A percentile compares a stretch with the other conserved stretches of the same genome.
Evolutionary conservation across 2,888 invertebrate genomes (phyloP).

Genomic region (Ormyrus thymus): DNA sequence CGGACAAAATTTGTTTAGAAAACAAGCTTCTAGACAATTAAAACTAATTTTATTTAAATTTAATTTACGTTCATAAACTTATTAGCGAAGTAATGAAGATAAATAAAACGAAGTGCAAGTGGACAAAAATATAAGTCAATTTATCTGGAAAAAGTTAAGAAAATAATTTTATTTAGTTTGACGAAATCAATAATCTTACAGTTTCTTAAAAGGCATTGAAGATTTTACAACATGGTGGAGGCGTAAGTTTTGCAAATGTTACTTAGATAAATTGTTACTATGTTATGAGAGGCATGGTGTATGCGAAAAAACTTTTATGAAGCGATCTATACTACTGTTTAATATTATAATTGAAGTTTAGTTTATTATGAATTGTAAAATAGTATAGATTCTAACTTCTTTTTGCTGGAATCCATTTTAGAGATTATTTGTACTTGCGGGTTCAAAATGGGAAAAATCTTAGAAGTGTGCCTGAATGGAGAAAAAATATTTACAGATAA

Average conservation of each 20-base stretch:
- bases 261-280: slow-evolving; percentile 55
- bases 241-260: slow-evolving; percentile 56
- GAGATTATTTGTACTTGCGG: slow-evolving; percentile 50
- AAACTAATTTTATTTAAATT: slow-evolving; percentile 50
- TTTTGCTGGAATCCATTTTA: slow-evolving; percentile 48
- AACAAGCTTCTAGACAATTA: slow-evolving; percentile 35
- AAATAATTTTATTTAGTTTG: slow-evolving; percentile 42
- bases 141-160: slow-evolving; percentile 29
- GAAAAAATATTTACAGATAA: slow-evolving; percentile 50
- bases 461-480: slow-evolving; percentile 56
- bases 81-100: slow-evolving; percentile 5
- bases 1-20: slow-evolving; percentile 23
- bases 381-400: slow-evolving; percentile 43
- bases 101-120: slow-evolving; percentile 25
- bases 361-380: slow-evolving; percentile 43
- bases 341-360: slow-evolving; percentile 38
- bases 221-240: slow-evolving; percentile 50
- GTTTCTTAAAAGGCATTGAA: slow-evolving; percentile 42
- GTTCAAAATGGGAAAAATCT: slow-evolving; percentile 42
- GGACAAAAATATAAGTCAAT: not conserved
- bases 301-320: slow-evolving; percentile 43
- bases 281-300: slow-evolving; percentile 37
- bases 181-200: slow-evolving; percentile 33
- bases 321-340: slow-evolving; percentile 39
- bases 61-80: slow-evolving; percentile 32